A percentile compares a stretch with the other conserved stretches of the same genome.
Conservation (phyloP, 2,888 invertebrate genomes). For the Drosophila mimica region DNA sequence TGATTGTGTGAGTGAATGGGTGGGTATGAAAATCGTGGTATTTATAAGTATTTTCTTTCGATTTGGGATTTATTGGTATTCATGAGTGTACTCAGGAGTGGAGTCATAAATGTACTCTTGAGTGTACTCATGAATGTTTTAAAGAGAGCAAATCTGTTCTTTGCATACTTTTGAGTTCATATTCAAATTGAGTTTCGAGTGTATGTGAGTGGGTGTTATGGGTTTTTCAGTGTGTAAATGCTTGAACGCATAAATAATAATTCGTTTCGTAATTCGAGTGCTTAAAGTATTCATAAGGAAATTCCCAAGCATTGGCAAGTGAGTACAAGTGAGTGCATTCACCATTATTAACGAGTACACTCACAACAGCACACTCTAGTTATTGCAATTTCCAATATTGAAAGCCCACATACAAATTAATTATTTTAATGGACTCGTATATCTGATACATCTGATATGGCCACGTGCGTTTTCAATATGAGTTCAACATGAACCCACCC, state of each 20-base stretch:
- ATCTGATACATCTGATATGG: slow-evolving; percentile 43
- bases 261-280: background rate
- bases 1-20: background rate
- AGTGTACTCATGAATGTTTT: background rate
- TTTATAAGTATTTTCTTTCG: background rate
- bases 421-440: slow-evolving; percentile 50
- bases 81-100: background rate
- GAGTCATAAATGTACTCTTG: too few relatives aligned
- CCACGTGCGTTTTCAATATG: slow-evolving; percentile 35
- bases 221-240: background rate
- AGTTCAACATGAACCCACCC: background rate
- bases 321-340: background rate
- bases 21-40: background rate
- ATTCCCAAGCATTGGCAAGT: background rate
- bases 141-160: background rate
- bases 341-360: slow-evolving; percentile 1
- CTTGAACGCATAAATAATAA: background rate
- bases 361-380: slow-evolving; percentile 6
- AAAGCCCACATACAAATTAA: slow-evolving; percentile 34
- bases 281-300: background rate
- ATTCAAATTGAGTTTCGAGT: background rate
- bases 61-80: background rate
- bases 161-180: background rate
- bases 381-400: slow-evolving; percentile 16
- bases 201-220: background rate